A percentile compares a stretch with the other conserved stretches of the same genome.
These are phyloP conservation scores for Phataginus tricuspis DNA, from an alignment of 2,797 vertebrate species.

Conservation along the genomic window DNA sequence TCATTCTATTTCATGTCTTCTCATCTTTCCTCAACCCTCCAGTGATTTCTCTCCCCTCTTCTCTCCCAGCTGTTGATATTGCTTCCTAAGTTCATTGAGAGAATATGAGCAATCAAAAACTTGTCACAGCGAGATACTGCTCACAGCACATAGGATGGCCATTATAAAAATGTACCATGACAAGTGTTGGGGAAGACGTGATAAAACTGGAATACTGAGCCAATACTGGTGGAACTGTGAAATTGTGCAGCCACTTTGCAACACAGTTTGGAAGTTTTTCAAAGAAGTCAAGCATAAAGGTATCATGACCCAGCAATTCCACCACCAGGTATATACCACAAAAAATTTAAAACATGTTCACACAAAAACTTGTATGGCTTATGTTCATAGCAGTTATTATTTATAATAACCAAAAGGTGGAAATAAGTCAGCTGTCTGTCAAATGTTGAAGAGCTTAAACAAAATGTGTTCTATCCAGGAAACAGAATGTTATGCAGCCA, in stretches of 20 bases:
- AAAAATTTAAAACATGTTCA: neutral
- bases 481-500: neutral
- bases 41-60: neutral
- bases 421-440: neutral
- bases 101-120: neutral
- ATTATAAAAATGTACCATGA: neutral
- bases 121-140: neutral
- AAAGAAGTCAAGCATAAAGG: neutral
- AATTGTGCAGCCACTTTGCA: neutral
- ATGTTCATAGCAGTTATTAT: neutral
- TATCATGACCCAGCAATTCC: neutral
- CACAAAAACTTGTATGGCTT: neutral
- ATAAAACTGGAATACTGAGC: neutral
- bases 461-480: neutral
- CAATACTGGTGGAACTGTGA: neutral
- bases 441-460: neutral
- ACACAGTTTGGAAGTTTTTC: neutral
- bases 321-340: too few species aligned
- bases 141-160: neutral
- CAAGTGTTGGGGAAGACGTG: neutral
- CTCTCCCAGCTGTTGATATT: neutral
- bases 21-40: neutral
- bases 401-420: neutral
- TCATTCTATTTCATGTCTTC: neutral
- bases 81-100: constrained; percentile 6